Evolutionary conservation across 2,888 invertebrate genomes (phyloP), one percentile per base, ranked within the genome.

Genomic region (Anoplius nigerrimus): DNA sequence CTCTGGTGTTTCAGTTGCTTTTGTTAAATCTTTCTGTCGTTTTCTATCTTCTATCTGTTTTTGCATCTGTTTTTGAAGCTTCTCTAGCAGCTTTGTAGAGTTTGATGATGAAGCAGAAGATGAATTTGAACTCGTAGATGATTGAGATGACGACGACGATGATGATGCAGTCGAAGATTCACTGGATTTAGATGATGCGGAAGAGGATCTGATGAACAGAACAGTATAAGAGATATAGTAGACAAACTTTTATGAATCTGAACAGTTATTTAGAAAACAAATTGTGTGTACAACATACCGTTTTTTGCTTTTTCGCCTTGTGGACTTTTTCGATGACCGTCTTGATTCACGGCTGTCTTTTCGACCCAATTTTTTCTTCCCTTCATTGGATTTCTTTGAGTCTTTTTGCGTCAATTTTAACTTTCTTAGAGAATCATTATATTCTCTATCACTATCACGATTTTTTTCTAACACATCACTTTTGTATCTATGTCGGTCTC

Each of bases 1-100:
- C 88, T 98, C 98, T 0, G 98, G 96, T 0, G 98, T 98, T 90
- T 99, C 99, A 62, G 93, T 93, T 0, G 95, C 94, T 89, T 99
- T 99, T 85, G 93, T 85, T 61, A 93, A 82, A 78, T 95, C 95
- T 80, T 96, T 97, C 66, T 92, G 90, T 1, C 92, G 92, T 68
- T 91, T 92, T 61, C 91, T 92, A 55, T 94, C 93, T 27, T 94
- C 92, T 8, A 92, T 89, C 46, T 93, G 90, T 59, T 92, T 91
- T 16, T 93, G 79, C 0, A 95, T 90, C 80, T 95, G 94, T 0
- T 93, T 92, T 82, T 95, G 94, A 16, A 97, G 88, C 78, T 93
- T 91, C 84, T 94, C 92, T 72, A 97, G 85, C 22, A 96, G 84
- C 82, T 93, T 93, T 0, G 94, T 84, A 13, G 93, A 93, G 72